These are phyloP conservation scores for Eulemur albifrons DNA, from an alignment of 2,797 vertebrate genomes.

Conservation along the genomic window DNA sequence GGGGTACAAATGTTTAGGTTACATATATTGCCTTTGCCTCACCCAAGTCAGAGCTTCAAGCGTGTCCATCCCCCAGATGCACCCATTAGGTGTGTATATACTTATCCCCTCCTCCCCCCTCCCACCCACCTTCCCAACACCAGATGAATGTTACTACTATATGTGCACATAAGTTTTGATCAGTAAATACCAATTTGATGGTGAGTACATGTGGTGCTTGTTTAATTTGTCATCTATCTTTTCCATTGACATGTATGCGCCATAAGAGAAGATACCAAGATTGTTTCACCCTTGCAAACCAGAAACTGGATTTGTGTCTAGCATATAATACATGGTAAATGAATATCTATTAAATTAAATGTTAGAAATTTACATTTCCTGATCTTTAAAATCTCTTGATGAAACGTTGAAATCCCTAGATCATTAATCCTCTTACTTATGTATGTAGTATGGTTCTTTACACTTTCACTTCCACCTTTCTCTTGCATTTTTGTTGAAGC, in stretches of 20 bases:
- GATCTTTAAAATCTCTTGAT: not conserved
- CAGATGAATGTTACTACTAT: no score
- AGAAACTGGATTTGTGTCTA: not conserved
- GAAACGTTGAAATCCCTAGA: not conserved
- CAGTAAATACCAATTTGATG: no score
- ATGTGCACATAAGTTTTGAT: no score
- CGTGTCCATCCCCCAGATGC: no score
- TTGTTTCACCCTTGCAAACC: not conserved
- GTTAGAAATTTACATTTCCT: not conserved
- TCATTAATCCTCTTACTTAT: not conserved
- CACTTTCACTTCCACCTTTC: not conserved
- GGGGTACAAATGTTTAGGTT: no score
- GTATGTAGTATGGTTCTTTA: not conserved
- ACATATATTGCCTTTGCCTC: no score
- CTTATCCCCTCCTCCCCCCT: no score
- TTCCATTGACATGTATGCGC: not conserved
- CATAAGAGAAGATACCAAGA: not conserved
- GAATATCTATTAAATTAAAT: not conserved
- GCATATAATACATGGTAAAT: not conserved
- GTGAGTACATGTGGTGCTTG: not conserved
- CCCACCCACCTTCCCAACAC: no score
- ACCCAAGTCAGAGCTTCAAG: no score
- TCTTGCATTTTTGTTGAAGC: not conserved
- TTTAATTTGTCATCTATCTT: not conserved
- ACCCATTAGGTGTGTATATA: no score